A percentile compares a stretch with the other conserved stretches of the same genome.
phyloP scores from a whole-genome alignment of 2,797 vertebrate species.

The Enteromius radiatus region DNA sequence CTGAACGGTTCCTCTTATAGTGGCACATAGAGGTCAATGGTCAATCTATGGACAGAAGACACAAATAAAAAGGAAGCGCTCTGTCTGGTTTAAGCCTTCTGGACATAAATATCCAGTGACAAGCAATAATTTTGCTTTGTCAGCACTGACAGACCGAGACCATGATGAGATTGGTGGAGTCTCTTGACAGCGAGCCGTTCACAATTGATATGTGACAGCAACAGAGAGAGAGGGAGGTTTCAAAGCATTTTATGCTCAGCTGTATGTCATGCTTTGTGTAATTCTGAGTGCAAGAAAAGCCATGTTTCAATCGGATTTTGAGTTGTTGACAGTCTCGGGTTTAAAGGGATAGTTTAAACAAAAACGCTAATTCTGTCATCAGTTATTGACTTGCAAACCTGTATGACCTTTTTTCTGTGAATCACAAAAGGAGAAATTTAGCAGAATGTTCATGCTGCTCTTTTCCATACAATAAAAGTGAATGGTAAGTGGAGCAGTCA shows the following conservation, averaged over 20 bases:
- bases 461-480: background rate
- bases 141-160: constrained; percentile 54
- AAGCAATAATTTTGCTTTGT: constrained; percentile 67
- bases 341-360: constrained; percentile 42
- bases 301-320: constrained; percentile 58
- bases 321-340: constrained; percentile 44
- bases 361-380: background rate
- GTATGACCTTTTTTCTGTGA: background rate
- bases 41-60: constrained; percentile 72
- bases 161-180: constrained; percentile 55
- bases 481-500: background rate
- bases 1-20: constrained; percentile 56
- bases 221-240: constrained; percentile 51
- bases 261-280: constrained; percentile 43
- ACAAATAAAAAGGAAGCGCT: constrained; percentile 68
- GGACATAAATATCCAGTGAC: constrained; percentile 64
- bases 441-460: background rate
- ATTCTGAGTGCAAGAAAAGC: constrained; percentile 50
- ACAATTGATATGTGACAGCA: constrained; percentile 62
- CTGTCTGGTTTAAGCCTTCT: constrained; percentile 65
- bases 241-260: constrained; percentile 50
- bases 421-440: background rate
- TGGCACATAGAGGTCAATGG: constrained; percentile 68
- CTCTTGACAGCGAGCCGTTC: constrained; percentile 51
- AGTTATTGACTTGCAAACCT: background rate